A percentile compares a stretch with the other conserved stretches of the same genome.
phyloP scores from a whole-genome alignment of 1,140 invertebrate species.

The Drosophila setifemur region DNA sequence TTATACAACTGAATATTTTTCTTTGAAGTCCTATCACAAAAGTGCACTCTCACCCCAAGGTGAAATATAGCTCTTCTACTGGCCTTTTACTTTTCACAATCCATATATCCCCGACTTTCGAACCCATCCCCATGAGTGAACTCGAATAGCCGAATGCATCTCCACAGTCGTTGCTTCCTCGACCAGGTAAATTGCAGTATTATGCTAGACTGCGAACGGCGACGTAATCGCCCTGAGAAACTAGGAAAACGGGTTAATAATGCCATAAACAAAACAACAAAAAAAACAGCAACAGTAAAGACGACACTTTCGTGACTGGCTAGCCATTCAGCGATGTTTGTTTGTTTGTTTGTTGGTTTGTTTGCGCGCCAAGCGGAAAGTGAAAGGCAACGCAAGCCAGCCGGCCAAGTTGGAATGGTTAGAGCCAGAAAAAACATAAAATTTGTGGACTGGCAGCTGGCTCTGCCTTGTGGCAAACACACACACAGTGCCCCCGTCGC shows the following conservation, averaged over 20 bases:
- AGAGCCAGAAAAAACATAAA: slow-evolving; percentile 13
- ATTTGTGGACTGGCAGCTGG: slow-evolving; percentile 24
- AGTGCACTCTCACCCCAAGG: slow-evolving; percentile 4
- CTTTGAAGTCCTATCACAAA: not conserved
- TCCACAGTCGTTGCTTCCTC: slow-evolving; percentile 58
- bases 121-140: slow-evolving; percentile 28
- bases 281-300: slow-evolving; percentile 56
- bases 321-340: slow-evolving; percentile 34
- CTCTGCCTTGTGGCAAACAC: slow-evolving; percentile 40
- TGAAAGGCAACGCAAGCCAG: slow-evolving; percentile 56
- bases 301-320: slow-evolving; percentile 78
- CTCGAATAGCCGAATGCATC: slow-evolving; percentile 30
- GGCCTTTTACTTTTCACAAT: slow-evolving; percentile 35
- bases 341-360: slow-evolving; percentile 54
- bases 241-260: slow-evolving; percentile 80
- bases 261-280: slow-evolving; percentile 65
- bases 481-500: slow-evolving; percentile 35
- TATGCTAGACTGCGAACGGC: slow-evolving; percentile 49
- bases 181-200: slow-evolving; percentile 66
- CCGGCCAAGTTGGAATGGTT: slow-evolving; percentile 18
- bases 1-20: too few relatives aligned
- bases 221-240: slow-evolving; percentile 63
- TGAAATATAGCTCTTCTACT: not conserved
- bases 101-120: slow-evolving; percentile 20
- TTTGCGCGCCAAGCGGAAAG: slow-evolving; percentile 54